Evolutionary conservation across 2,113 vertebrate genomes (phyloP).

Genomic region (Vireo altiloquus): DNA sequence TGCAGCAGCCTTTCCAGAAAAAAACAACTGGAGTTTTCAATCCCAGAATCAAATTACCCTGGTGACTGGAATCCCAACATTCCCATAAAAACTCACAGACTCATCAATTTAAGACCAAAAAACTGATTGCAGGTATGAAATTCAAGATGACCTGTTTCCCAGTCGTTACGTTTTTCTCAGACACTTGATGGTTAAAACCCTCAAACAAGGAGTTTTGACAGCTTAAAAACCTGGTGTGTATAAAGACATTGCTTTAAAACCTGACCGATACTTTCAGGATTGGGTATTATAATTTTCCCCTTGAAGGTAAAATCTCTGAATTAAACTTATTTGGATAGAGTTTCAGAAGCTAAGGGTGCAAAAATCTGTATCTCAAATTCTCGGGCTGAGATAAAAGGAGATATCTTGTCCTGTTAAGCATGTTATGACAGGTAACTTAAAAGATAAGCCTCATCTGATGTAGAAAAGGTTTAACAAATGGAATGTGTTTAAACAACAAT

Average conservation of each 20-base stretch:
- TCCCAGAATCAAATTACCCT: background rate
- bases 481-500: background rate
- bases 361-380: background rate
- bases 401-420: background rate
- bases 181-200: background rate
- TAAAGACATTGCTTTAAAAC: background rate
- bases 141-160: background rate
- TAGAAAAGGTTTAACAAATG: background rate
- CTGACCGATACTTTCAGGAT: background rate
- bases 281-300: background rate
- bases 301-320: background rate
- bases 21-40: background rate
- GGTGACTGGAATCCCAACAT: background rate
- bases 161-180: background rate
- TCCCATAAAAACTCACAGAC: background rate
- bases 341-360: background rate
- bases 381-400: background rate
- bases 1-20: background rate
- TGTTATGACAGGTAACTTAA: background rate
- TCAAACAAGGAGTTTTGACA: background rate
- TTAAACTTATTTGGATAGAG: background rate
- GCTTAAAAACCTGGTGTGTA: background rate
- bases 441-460: background rate
- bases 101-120: background rate
- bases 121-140: background rate